Evolutionary conservation across 2,888 invertebrate genomes (phyloP).

Genomic region (Acanthococcus lagerstroemiae): DNA sequence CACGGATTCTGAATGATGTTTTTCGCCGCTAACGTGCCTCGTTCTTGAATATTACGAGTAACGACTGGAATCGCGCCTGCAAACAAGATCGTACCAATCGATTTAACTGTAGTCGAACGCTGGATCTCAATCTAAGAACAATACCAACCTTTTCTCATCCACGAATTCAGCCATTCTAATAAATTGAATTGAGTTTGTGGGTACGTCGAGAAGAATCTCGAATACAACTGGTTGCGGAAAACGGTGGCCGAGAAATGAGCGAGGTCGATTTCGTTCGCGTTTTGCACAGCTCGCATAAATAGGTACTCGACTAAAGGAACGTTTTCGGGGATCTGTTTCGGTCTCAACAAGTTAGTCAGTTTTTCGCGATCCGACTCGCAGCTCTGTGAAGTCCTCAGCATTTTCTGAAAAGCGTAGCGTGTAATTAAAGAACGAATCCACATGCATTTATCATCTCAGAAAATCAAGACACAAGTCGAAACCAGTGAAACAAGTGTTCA

Average conservation of each 20-base stretch:
- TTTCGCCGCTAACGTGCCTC: neutral
- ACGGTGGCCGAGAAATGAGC: neutral
- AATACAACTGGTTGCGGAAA: neutral
- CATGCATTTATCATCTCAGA: neutral
- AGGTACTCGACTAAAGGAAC: conserved; percentile 13
- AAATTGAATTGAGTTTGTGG: conserved; percentile 5
- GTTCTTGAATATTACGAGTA: conserved; percentile 25
- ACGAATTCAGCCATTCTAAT: conserved; percentile 13
- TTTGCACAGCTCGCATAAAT: conserved; percentile 13
- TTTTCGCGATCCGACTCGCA: neutral
- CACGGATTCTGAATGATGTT: conserved; percentile 17
- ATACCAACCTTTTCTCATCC: conserved; percentile 27
- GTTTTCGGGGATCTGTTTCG: neutral
- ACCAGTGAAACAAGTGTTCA: neutral
- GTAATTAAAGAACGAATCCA: neutral
- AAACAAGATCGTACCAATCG: neutral
- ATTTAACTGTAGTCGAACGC: neutral
- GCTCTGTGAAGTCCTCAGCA: neutral
- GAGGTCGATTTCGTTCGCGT: conserved; percentile 15
- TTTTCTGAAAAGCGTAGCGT: neutral
- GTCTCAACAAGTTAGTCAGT: neutral
- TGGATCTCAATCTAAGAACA: too few relatives aligned
- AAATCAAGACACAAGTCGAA: neutral
- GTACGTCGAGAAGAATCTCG: conserved; percentile 15
- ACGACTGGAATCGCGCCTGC: conserved; percentile 17